Evolutionary conservation across 2,888 invertebrate genomes (phyloP), one percentile per base, ranked within the genome.

Genomic region (Autographa gamma): DNA sequence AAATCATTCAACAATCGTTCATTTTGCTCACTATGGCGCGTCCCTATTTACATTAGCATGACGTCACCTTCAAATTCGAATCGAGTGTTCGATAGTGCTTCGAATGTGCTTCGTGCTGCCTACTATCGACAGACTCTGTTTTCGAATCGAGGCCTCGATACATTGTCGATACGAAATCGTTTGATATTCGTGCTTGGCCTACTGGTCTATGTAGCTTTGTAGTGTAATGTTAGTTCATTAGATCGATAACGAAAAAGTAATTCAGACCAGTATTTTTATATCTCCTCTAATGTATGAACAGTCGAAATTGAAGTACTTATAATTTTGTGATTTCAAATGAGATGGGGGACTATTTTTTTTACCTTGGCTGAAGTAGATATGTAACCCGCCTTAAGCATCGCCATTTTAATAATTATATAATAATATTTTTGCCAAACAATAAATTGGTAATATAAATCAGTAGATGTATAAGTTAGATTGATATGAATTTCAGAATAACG

Each of bases 401-500:
- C 82, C 78, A 79, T 82, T 84, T 69, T 73, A 68, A 67, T 70
- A 67, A 84, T 83, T 83, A 79, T 84, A 83, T 84, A 56, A 38
- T 54, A 63, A 81, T 38, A 52, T 71, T 66, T 62, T 68, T 82
- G 84, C 86, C 88, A 88, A 89, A 89, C 86, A 88, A 89, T 80
- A 86, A 85, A 89, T 86, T 88, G 85, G 84, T 88, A 86, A 86
- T 84, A 80, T 80, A 84, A 73, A 77, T 77, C 71, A 62, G 71
- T 84, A 79, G 79, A 71, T 72, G 60, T 72, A 52, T 90, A 89
- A 88, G 88, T 86, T 90, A 87, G 86, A 83, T 86, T 87, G 80
- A 80, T 90, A 92, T 89, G 86, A 83, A 89, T 87, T 85, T 86
- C 79, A 77, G 74, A 81, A 87, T 86, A 90, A 91, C 88, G 91